Conservation (phyloP, 2,113 vertebrate species). For the Ploceus nigricollis region DNA sequence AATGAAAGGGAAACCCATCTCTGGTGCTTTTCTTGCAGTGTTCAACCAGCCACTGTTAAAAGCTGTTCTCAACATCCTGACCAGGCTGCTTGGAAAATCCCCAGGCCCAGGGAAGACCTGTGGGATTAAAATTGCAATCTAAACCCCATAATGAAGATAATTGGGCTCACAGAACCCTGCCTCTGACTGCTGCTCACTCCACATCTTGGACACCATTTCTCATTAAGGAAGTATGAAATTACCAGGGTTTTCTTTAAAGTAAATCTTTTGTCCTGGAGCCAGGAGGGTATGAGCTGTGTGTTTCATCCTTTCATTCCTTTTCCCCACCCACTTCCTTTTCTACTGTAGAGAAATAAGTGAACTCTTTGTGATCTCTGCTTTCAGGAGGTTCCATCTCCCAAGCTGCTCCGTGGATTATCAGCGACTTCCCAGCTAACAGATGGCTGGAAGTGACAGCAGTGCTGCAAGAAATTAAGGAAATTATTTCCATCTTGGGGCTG, state of each 20-base stretch:
- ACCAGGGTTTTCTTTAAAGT: neutral
- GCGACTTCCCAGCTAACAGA: neutral
- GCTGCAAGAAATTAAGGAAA: neutral
- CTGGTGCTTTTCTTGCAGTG: neutral
- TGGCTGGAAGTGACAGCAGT: slow-evolving; percentile 11
- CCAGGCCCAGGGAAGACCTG: neutral
- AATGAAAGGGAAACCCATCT: neutral
- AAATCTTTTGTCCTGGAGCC: slow-evolving; percentile 13
- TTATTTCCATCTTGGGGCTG: neutral
- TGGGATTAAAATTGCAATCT: neutral
- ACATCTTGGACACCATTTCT: neutral
- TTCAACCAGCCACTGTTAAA: neutral
- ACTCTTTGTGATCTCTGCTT: slow-evolving; percentile 44
- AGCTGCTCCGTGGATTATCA: neutral
- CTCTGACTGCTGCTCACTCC: neutral
- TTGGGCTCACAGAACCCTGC: neutral
- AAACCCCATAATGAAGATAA: neutral
- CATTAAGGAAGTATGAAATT: neutral
- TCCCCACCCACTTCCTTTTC: slow-evolving; percentile 45
- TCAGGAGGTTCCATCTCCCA: neutral
- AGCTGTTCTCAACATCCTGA: neutral
- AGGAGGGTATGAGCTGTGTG: neutral
- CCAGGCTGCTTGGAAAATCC: neutral
- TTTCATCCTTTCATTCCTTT: slow-evolving; percentile 33
- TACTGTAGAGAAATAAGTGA: neutral